Base-by-base conservation (phyloP, 2,888 invertebrate species). In the Chalcosyrphus nemorum region DNA sequence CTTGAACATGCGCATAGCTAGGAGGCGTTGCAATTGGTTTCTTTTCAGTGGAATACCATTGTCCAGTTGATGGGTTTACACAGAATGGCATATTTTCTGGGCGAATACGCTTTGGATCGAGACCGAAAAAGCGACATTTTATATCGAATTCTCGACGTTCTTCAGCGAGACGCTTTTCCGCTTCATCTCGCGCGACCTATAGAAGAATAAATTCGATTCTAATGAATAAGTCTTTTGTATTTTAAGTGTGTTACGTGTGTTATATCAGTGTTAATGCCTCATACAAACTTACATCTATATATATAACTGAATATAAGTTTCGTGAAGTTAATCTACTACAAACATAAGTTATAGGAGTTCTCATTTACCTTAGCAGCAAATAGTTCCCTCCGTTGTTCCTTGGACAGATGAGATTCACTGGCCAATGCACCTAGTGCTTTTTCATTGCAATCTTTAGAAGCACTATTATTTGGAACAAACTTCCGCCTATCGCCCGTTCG, bases 151-250 rank as follows among this genome's bases (percentile, higher is more conserved):
- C 89, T 0, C 89, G 88, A 63, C 89, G 88, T 82, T 89, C 90
- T 84, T 89, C 90, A 15, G 89, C 88, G 19, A 89, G 88, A 15
- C 90, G 90, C 74, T 90, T 91, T 84, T 91, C 91, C 0, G 90
- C 90, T 87, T 91, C 90, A 81, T 90, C 90, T 50, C 90, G 88
- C 3, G 91, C 92, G 38, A 92, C 91, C 90, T 90, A 66, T 32
- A n/a, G 54, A 24, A 35, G 24, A 2, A n/a, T 43, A 6, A 35
- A 38, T 9, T 3, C 17, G 43, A 32, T 27, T 59, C 17, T 9
- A 32, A 32, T 9, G 4, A 4, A 24, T 4, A 24, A 24, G 4
- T 24, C n/a, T n/a, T n/a, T n/a, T n/a, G n/a, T 24, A 4, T 24
- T 24, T 24, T 24, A 24, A 24, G 4, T 24, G 4, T 2, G 2